Conservation (phyloP, 2,888 invertebrate genomes). For the Synergus umbraculus region DNA sequence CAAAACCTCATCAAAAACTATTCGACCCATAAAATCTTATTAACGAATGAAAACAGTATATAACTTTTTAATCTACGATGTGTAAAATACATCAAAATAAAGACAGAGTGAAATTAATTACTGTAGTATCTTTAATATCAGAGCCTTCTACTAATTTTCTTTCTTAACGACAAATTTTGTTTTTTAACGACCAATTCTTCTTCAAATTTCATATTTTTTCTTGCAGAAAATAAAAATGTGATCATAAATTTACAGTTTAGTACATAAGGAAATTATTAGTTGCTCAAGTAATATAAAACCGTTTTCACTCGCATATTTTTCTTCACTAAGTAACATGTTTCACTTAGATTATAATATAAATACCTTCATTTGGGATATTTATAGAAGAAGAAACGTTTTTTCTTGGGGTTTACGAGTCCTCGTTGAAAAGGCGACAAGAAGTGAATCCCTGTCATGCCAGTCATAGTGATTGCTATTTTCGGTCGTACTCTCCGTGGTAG, state of each 20-base stretch:
- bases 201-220: neutral
- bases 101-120: too few species aligned
- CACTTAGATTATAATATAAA: neutral
- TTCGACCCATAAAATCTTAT: too few species aligned
- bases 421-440: constrained; percentile 32
- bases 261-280: neutral
- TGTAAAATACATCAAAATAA: too few species aligned
- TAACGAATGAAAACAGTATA: too few species aligned
- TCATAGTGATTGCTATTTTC: constrained; percentile 40
- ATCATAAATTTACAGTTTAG: neutral
- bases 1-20: too few species aligned
- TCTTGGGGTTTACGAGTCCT: constrained; percentile 6
- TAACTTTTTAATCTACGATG: too few species aligned
- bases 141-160: too few species aligned
- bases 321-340: neutral
- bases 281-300: neutral
- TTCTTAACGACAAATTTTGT: too few species aligned
- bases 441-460: constrained; percentile 37
- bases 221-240: neutral
- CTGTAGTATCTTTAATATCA: too few species aligned
- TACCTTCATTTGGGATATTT: constrained; percentile 9
- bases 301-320: neutral
- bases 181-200: too few species aligned
- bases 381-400: constrained; percentile 6
- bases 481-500: constrained; percentile 14